phyloP scores from a whole-genome alignment of 1,140 invertebrate species.

The Drosophila truncata region DNA sequence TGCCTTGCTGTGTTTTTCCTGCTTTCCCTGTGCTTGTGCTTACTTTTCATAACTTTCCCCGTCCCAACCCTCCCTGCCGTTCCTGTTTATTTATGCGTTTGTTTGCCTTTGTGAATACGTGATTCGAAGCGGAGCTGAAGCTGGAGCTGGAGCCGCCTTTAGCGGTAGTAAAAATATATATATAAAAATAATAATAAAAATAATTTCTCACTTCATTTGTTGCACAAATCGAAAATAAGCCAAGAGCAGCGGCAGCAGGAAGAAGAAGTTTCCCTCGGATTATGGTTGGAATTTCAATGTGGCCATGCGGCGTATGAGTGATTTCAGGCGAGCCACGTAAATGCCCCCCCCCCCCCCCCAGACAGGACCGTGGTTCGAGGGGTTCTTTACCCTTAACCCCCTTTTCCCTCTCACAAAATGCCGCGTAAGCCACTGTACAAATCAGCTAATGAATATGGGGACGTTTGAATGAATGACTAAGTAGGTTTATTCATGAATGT shows the following conservation, averaged over 20 bases:
- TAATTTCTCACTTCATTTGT: slow-evolving; percentile 83
- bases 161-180: slow-evolving; percentile 69
- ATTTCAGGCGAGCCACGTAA: slow-evolving; percentile 27
- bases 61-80: not conserved
- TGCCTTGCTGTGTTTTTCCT: slow-evolving; percentile 3
- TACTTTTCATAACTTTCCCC: slow-evolving; percentile 42
- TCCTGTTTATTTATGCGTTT: slow-evolving; percentile 79
- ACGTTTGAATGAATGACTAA: slow-evolving; percentile 24
- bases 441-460: slow-evolving; percentile 36
- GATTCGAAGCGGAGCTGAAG: slow-evolving; percentile 44
- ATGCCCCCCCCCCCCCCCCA: not conserved
- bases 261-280: slow-evolving; percentile 22
- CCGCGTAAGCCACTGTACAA: slow-evolving; percentile 12
- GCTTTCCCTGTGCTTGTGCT: slow-evolving; percentile 27
- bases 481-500: slow-evolving; percentile 12
- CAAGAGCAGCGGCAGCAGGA: not conserved
- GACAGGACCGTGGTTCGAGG: too few relatives aligned
- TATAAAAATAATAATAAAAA: slow-evolving; percentile 77
- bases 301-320: slow-evolving; percentile 60
- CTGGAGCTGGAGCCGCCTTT: not conserved
- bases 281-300: slow-evolving; percentile 45
- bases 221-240: slow-evolving; percentile 78
- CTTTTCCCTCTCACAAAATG: not conserved
- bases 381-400: too few relatives aligned
- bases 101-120: slow-evolving; percentile 81